A percentile compares a stretch with the other conserved stretches of the same genome.
phyloP scores from a whole-genome alignment of 2,888 invertebrate species.

The Plagiodera versicolora region DNA sequence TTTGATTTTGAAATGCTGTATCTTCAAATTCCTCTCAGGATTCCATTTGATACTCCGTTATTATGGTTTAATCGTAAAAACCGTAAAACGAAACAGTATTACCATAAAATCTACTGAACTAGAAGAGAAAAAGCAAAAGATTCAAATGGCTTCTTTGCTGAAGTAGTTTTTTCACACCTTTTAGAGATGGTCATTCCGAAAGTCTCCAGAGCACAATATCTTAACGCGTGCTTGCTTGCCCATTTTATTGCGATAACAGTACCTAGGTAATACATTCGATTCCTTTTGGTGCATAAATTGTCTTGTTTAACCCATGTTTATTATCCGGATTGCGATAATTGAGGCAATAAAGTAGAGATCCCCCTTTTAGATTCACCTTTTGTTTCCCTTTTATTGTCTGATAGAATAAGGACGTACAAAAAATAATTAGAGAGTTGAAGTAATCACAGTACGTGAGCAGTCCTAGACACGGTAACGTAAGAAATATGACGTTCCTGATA shows the following conservation, averaged over 20 bases:
- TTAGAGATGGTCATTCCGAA: constrained; percentile 17
- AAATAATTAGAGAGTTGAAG: too few species aligned
- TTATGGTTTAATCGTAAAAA: background rate
- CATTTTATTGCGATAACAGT: constrained; percentile 17
- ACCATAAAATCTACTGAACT: background rate
- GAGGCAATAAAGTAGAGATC: constrained; percentile 2
- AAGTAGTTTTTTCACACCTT: constrained; percentile 21
- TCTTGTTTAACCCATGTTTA: background rate
- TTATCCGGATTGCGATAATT: background rate
- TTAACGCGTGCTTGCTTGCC: constrained; percentile 7
- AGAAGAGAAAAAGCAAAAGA: background rate
- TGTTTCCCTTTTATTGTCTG: background rate
- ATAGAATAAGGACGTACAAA: background rate
- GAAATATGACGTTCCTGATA: too few species aligned
- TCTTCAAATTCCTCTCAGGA: background rate
- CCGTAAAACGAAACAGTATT: background rate
- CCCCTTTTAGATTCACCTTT: background rate
- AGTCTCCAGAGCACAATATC: constrained; percentile 15
- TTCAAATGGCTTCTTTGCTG: constrained; percentile 13
- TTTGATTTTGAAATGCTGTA: too few species aligned
- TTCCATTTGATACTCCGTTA: background rate
- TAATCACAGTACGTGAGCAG: too few species aligned
- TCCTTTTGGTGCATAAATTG: background rate
- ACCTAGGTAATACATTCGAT: constrained; percentile 12
- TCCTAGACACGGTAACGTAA: too few species aligned